phyloP scores from a whole-genome alignment of 2,888 invertebrate species.

The Dryomyza anilis region DNA sequence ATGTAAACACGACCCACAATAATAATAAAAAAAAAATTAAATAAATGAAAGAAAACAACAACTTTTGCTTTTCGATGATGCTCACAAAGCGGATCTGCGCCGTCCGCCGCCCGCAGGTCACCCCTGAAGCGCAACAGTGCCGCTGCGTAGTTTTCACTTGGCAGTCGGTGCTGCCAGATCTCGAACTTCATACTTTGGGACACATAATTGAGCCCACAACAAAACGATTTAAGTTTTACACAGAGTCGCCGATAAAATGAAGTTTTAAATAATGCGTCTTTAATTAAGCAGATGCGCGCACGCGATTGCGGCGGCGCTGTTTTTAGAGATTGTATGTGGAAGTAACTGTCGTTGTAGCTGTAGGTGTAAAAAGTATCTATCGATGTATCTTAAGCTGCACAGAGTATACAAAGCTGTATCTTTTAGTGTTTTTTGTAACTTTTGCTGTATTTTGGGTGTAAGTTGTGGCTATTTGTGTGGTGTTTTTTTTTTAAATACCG shows the following conservation, averaged over 20 bases:
- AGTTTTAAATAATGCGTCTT: constrained; percentile 14
- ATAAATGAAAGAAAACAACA: constrained; percentile 5
- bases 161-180: background rate
- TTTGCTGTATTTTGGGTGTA: too few species aligned
- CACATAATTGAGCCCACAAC: constrained; percentile 19
- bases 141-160: background rate
- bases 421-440: too few species aligned
- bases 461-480: background rate
- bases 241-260: background rate
- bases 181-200: background rate
- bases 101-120: background rate
- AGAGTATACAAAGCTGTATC: too few species aligned
- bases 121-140: background rate
- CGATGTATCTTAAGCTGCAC: too few species aligned
- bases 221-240: background rate
- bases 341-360: too few species aligned
- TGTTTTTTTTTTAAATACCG: background rate
- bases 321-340: too few species aligned
- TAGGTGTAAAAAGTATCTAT: too few species aligned
- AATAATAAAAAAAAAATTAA: constrained; percentile 12
- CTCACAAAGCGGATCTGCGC: constrained; percentile 3
- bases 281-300: constrained; percentile 15
- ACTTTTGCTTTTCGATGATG: constrained; percentile 2
- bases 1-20: constrained; percentile 13
- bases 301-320: background rate